These are phyloP conservation scores for Mylabris sibirica DNA, from an alignment of 2,888 invertebrate genomes.

Conservation along the genomic window DNA sequence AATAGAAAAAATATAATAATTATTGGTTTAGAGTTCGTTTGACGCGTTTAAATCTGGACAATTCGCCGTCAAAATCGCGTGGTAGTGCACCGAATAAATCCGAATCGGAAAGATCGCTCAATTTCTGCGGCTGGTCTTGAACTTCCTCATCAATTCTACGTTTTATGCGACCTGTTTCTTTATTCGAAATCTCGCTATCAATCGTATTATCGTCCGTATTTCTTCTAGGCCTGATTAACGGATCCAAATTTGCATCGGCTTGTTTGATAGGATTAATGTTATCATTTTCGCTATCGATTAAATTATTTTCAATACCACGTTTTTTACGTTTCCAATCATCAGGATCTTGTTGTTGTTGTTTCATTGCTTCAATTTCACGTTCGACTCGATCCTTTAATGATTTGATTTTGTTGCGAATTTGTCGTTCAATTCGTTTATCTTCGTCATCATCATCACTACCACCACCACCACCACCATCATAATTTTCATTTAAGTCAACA, in stretches of 20 bases:
- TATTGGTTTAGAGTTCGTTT: slow-evolving; percentile 41
- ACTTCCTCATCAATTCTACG: slow-evolving; percentile 41
- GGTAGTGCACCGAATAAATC: slow-evolving; percentile 60
- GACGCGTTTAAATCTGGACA: slow-evolving; percentile 58
- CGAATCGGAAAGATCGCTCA: slow-evolving; percentile 54
- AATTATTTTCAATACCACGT: slow-evolving; percentile 43
- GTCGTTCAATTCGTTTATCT: slow-evolving; percentile 45
- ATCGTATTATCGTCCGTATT: slow-evolving; percentile 19
- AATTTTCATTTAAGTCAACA: neutral
- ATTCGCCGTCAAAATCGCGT: slow-evolving; percentile 57
- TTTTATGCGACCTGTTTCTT: slow-evolving; percentile 31
- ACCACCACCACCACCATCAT: neutral
- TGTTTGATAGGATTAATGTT: slow-evolving; percentile 51
- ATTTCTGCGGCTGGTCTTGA: slow-evolving; percentile 39
- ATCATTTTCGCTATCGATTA: slow-evolving; percentile 53
- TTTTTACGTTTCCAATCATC: slow-evolving; percentile 44
- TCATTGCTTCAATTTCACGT: slow-evolving; percentile 45
- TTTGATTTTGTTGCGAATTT: slow-evolving; percentile 48
- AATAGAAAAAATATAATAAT: slow-evolving; percentile 1
- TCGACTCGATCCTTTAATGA: slow-evolving; percentile 50
- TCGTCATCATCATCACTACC: slow-evolving; percentile 26
- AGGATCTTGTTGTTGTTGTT: slow-evolving; percentile 23
- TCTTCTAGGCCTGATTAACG: slow-evolving; percentile 51
- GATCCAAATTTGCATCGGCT: slow-evolving; percentile 44
- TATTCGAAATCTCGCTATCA: slow-evolving; percentile 14